phyloP scores from a whole-genome alignment of 2,113 vertebrate species.

The Phalacrocorax carbo region DNA sequence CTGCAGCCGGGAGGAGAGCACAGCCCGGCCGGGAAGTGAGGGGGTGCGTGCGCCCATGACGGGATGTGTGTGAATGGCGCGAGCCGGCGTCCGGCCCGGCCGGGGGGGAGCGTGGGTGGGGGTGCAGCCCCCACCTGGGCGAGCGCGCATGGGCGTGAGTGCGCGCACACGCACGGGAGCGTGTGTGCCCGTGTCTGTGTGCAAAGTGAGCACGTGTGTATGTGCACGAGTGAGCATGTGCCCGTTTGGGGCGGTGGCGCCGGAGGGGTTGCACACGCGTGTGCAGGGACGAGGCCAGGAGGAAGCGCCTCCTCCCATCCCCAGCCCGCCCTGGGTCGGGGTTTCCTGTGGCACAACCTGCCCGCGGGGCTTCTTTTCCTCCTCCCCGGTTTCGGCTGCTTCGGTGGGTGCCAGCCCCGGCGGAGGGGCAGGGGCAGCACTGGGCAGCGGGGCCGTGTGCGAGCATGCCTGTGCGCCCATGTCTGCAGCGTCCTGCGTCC shows the following conservation, averaged over 20 bases:
- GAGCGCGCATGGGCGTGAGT: fast-evolving
- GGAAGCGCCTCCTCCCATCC: not conserved
- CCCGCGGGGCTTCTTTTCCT: not conserved
- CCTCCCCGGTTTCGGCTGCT: not conserved
- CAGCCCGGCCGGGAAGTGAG: not conserved
- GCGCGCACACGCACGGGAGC: not conserved
- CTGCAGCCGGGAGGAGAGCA: not conserved
- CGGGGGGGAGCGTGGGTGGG: not conserved
- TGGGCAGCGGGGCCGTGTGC: not conserved
- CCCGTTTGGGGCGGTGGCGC: fast-evolving
- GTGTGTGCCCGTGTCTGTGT: fast-evolving
- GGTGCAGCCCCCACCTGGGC: not conserved
- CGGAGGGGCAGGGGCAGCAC: not conserved
- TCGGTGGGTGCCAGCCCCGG: not conserved
- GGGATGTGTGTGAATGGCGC: not conserved
- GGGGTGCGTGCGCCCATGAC: not conserved
- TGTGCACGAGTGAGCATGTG: not conserved
- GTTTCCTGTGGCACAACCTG: not conserved
- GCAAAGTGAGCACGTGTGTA: not conserved
- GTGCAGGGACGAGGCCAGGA: not conserved
- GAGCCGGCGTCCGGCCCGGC: not conserved
- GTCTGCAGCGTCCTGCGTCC: fast-evolving
- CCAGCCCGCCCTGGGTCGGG: not conserved
- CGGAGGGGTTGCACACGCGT: not conserved
- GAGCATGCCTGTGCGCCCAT: fast-evolving